phyloP scores from a whole-genome alignment of 2,797 vertebrate genomes.

The Borostomias antarcticus region DNA sequence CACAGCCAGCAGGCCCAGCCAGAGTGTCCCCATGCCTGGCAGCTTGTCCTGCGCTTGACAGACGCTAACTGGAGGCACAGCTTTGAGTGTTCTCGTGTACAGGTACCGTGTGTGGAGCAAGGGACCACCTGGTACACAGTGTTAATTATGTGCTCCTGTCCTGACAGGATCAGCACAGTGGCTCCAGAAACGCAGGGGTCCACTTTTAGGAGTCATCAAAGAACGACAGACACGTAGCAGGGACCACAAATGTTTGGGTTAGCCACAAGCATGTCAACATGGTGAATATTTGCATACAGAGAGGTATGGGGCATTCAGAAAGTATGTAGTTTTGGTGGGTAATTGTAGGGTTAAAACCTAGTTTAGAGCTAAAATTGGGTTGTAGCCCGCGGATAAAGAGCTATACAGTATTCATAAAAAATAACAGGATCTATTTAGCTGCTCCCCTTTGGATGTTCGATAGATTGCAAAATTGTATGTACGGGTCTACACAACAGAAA shows the following conservation, averaged over 20 bases:
- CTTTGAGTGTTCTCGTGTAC: not conserved
- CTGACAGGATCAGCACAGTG: conserved; percentile 51
- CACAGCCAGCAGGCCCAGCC: conserved; percentile 47
- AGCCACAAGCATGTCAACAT: not conserved
- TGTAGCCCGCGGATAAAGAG: conserved; percentile 6
- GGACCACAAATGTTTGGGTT: conserved; percentile 5
- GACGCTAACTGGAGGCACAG: not conserved
- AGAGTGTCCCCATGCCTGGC: conserved; percentile 49
- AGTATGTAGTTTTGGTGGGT: conserved; percentile 7
- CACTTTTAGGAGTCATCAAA: conserved; percentile 29
- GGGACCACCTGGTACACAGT: conserved; percentile 53
- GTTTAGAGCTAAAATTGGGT: not conserved
- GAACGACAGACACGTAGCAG: not conserved
- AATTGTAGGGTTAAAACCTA: conserved; percentile 11
- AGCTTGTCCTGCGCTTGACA: not conserved
- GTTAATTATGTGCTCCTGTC: conserved; percentile 59
- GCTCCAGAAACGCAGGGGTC: conserved; percentile 13
- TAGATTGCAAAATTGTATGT: too few species aligned
- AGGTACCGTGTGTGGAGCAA: conserved; percentile 27
- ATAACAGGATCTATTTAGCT: not conserved
- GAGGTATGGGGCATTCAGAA: not conserved
- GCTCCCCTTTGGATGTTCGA: conserved; percentile 5
- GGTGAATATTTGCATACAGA: conserved; percentile 26
- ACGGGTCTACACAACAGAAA: too few species aligned
- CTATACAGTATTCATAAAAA: not conserved